Conservation (phyloP, 2,113 vertebrate genomes). For the Protobothrops mucrosquamatus region DNA sequence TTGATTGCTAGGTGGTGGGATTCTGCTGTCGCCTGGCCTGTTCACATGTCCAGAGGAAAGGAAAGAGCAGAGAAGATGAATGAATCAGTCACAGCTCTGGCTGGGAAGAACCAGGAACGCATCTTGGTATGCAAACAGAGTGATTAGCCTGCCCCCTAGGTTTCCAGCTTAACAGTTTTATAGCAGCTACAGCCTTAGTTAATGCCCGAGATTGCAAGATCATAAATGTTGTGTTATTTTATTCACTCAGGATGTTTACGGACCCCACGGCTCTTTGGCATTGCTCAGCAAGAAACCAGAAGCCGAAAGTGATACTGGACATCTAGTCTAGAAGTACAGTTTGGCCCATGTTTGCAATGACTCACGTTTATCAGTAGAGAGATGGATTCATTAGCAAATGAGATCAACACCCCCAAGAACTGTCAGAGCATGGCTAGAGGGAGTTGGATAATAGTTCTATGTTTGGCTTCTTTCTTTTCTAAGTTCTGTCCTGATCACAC, state of each 20-base stretch:
- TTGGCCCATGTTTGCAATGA: neutral
- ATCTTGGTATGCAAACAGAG: neutral
- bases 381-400: neutral
- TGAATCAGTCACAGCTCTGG: neutral
- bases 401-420: neutral
- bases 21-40: conserved; percentile 58
- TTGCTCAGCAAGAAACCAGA: neutral
- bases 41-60: conserved; percentile 64
- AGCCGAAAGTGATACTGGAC: too few relatives aligned
- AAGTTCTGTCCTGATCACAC: neutral
- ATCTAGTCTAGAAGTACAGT: accelerated
- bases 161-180: neutral
- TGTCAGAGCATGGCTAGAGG: neutral
- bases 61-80: neutral
- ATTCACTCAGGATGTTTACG: neutral
- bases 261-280: neutral
- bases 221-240: accelerated
- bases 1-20: conserved; percentile 30
- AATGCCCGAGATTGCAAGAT: accelerated
- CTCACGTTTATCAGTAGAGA: neutral
- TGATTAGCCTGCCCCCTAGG: neutral
- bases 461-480: neutral
- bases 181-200: neutral
- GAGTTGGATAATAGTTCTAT: neutral
- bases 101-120: accelerated